phyloP scores from a whole-genome alignment of 2,113 vertebrate genomes.

The Erpornis zantholeuca region DNA sequence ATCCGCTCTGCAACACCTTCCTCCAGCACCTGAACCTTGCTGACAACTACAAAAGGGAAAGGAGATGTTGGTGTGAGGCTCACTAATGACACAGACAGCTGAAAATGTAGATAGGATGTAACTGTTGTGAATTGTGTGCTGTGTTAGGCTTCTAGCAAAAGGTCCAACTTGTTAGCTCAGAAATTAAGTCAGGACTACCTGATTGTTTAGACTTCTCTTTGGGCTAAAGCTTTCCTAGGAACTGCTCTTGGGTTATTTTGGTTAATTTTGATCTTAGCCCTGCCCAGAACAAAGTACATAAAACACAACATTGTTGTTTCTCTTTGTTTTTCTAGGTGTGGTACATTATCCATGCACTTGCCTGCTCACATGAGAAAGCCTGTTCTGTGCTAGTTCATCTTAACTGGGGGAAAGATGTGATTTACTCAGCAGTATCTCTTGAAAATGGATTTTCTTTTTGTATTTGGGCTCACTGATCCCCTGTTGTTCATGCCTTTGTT shows the following conservation, averaged over 20 bases:
- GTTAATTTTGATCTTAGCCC: neutral
- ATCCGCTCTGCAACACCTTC: conserved; percentile 78
- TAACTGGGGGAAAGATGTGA: neutral
- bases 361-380: neutral
- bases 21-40: conserved; percentile 84
- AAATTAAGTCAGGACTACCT: neutral
- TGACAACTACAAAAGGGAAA: conserved; percentile 51
- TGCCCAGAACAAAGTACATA: neutral
- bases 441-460: neutral
- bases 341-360: neutral
- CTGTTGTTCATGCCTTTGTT: neutral
- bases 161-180: neutral
- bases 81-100: neutral
- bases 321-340: neutral
- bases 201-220: neutral
- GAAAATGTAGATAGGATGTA: neutral
- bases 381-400: neutral
- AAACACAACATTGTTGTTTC: neutral
- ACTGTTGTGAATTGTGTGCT: neutral
- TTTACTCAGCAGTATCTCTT: neutral
- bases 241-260: neutral
- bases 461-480: neutral
- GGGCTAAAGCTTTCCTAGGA: neutral
- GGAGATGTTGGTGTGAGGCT: neutral
- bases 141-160: neutral